Conservation (phyloP, 2,797 vertebrate genomes). For the Molossus molossus region DNA sequence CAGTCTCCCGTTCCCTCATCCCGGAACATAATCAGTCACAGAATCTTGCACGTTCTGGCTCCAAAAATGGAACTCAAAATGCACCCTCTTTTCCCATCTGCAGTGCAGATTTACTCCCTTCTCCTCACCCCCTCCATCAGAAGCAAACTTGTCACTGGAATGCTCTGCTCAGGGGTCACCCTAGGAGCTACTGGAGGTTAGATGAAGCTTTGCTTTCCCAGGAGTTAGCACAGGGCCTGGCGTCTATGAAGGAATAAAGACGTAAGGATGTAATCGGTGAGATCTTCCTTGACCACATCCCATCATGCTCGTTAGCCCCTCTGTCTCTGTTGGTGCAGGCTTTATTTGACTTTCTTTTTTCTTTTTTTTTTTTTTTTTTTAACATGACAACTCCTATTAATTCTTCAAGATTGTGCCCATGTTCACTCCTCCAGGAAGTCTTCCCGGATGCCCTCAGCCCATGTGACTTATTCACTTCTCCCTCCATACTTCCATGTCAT, state of each 20-base stretch:
- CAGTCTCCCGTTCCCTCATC: not conserved
- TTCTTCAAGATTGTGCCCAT: not conserved
- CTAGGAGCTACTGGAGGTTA: not conserved
- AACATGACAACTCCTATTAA: not conserved
- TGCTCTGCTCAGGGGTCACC: not conserved
- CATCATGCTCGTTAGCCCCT: not conserved
- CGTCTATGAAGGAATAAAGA: not conserved
- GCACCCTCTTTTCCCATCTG: not conserved
- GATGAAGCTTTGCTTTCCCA: not conserved
- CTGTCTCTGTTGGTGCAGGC: not conserved
- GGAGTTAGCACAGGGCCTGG: not conserved
- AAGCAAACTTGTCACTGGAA: not conserved
- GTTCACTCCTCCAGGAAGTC: slow-evolving; percentile 31
- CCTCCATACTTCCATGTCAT: not conserved
- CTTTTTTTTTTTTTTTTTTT: not conserved
- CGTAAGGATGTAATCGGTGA: not conserved
- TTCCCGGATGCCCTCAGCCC: not conserved
- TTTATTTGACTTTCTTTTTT: not conserved
- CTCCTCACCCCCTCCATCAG: not conserved
- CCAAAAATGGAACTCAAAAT: not conserved
- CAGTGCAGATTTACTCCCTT: not conserved
- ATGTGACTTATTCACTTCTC: not conserved
- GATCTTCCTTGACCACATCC: not conserved
- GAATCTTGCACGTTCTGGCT: not conserved
- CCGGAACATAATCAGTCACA: not conserved